These are phyloP conservation scores for Musca vetustissima DNA, from an alignment of 1,140 invertebrate species.

Conservation along the genomic window DNA sequence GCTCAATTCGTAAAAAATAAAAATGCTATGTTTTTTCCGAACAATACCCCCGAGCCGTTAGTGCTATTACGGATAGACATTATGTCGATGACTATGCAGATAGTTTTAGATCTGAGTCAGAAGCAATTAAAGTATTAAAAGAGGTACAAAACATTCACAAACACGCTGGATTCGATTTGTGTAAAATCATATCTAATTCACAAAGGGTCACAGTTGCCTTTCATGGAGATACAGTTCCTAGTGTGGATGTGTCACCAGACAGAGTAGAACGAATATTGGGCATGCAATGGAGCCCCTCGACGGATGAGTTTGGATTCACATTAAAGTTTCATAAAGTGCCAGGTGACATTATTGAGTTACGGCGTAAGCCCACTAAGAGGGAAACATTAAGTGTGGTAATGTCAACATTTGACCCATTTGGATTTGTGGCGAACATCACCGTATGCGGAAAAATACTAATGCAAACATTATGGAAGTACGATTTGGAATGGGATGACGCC, in stretches of 20 bases:
- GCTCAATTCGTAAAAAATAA: slow-evolving; percentile 25
- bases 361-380: slow-evolving; percentile 36
- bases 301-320: slow-evolving; percentile 28
- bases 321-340: slow-evolving; percentile 23
- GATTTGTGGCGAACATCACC: slow-evolving; percentile 47
- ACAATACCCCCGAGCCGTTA: slow-evolving; percentile 32
- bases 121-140: not conserved
- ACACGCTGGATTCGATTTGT: not conserved
- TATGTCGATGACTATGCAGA: slow-evolving; percentile 55
- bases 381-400: slow-evolving; percentile 40
- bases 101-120: slow-evolving; percentile 31
- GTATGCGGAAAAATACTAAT: slow-evolving; percentile 51
- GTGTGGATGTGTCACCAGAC: too few relatives aligned
- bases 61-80: slow-evolving; percentile 22
- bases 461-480: slow-evolving; percentile 46
- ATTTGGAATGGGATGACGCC: slow-evolving; percentile 6
- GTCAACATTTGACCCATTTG: slow-evolving; percentile 51
- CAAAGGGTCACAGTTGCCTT: not conserved
- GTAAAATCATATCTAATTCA: not conserved
- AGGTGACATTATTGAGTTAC: slow-evolving; percentile 16
- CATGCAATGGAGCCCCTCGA: slow-evolving; percentile 23
- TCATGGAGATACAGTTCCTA: too few relatives aligned
- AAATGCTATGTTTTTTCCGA: slow-evolving; percentile 29
- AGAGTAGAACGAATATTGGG: slow-evolving; percentile 26
- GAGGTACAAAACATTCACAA: not conserved